Evolutionary conservation across 2,888 invertebrate genomes (phyloP), one percentile per base, ranked within the genome.

Genomic region (Theretra japonica): DNA sequence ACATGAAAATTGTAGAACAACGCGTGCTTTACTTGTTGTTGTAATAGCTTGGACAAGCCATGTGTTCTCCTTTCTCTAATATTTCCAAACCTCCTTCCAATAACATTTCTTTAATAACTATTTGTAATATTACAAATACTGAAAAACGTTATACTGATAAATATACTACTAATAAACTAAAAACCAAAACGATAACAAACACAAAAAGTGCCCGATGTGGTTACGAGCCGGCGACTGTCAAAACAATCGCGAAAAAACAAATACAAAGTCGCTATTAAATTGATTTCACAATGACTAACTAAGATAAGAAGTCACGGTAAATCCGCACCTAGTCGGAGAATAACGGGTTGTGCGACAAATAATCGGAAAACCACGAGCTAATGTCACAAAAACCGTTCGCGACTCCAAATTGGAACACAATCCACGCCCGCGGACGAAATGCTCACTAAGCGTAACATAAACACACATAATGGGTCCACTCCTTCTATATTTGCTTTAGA

Each of bases 271-370:
- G 75, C 72, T 68, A 62, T 59, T 28, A 71, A 74, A 78, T 78
- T 76, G 77, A 74, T 77, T 75, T 70, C 73, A 75, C 76, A 80
- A 60, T 60, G 53, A 8, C 25, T 28, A 70, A 65, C 57, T 70
- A 81, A 75, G 72, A 76, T 68, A 75, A 74, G 70, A 74, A 77
- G 70, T 75, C 69, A 68, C 71, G 70, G 75, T 75, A 77, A 80
- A 79, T 84, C 80, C 77, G 79, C 86, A 84, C 86, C 86, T 83
- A 85, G 80, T 80, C 75, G 78, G 79, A 78, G 86, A 85, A 77
- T 94, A 93, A 93, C 93, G 93, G 93, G 73, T 77, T 83, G 79
- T 79, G 79, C 81, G 80, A 84, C 84, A 90, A 92, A 92, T 90
- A 89, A 89, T 90, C 82, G 84, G 86, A 88, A 90, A 93, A 89